Evolutionary conservation across 2,888 invertebrate genomes (phyloP), one percentile per base, ranked within the genome.

Genomic region (Rhaphigaster nebulosa): DNA sequence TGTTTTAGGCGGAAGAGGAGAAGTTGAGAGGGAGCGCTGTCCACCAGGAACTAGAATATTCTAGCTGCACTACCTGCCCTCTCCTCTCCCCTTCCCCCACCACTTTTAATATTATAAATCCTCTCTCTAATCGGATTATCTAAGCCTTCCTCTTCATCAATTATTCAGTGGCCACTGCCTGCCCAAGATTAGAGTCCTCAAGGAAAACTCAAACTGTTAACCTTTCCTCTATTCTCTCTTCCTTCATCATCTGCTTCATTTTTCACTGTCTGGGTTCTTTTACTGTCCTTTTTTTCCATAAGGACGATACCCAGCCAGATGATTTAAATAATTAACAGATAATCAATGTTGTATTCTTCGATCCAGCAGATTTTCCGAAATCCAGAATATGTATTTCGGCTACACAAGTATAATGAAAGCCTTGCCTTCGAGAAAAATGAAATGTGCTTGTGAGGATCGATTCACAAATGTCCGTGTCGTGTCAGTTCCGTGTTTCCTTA

Each of bases 91-190:
- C 70, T 10, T 20, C 84, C 84, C 84, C 84, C 45, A 23, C 84
- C 84, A 84, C 45, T 84, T 84, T 84, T 84, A 84, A 84, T 84
- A 84, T 84, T 84, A 84, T 84, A 84, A 84, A 84, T 84, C 84
- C 84, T 84, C 45, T 5, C 80, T n/a, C 84, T 84, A 84, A 84
- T 84, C 84, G 84, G 84, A 84, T 84, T 84, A 84, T 84, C 84
- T 84, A 84, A 84, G 84, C 84, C 84, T 84, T 84, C 84, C 84
- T 84, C 84, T 84, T 84, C 84, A 84, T 84, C 84, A 84, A 84
- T 26, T 84, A 84, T 84, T 84, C 84, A 84, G 84, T n/a, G 45
- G 13, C 45, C 26, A n/a, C 84, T 84, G 84, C 84, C 84, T 45
- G n/a, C 45, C 84, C 45, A 84, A 84, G 84, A 84, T 84, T 84